Evolutionary conservation across 1,140 invertebrate species (phyloP).

Genomic region (Apis laboriosa): DNA sequence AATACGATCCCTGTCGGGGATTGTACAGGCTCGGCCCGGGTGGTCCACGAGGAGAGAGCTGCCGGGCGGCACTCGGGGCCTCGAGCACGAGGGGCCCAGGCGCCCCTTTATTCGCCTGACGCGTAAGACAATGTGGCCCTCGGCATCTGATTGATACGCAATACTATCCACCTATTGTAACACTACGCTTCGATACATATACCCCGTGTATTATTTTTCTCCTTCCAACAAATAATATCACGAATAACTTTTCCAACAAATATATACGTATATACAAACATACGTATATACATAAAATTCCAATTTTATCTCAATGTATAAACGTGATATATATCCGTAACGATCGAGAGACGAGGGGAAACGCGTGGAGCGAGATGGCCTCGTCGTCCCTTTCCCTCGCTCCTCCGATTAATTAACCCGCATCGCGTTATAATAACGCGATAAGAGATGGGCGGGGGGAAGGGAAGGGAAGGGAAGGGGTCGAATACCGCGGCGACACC

Average conservation of each 20-base stretch:
- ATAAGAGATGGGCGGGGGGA: background rate
- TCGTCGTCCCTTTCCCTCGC: too few relatives aligned
- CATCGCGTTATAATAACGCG: background rate
- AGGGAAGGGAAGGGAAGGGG: background rate
- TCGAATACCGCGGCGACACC: constrained; percentile 59
- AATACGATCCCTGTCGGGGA: constrained; percentile 74
- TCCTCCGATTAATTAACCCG: background rate
- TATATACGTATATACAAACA: too few relatives aligned
- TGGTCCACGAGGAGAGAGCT: constrained; percentile 68
- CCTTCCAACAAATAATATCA: too few relatives aligned
- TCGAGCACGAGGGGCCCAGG: constrained; percentile 43
- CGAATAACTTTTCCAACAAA: too few relatives aligned
- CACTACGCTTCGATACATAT: constrained; percentile 58
- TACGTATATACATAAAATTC: too few relatives aligned
- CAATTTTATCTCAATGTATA: too few relatives aligned
- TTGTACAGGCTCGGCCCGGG: constrained; percentile 71
- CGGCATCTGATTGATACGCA: constrained; percentile 77
- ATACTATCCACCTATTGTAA: constrained; percentile 74
- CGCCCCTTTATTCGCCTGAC: constrained; percentile 72
- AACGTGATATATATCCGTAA: too few relatives aligned
- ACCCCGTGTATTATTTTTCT: constrained; percentile 53
- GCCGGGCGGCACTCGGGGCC: constrained; percentile 55
- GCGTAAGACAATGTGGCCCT: constrained; percentile 74
- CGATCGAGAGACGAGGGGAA: too few relatives aligned
- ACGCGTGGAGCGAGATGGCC: too few relatives aligned